A percentile compares a stretch with the other conserved stretches of the same genome.
Evolutionary conservation across 2,888 invertebrate species (phyloP).

Genomic region (Eupeodes luniger): DNA sequence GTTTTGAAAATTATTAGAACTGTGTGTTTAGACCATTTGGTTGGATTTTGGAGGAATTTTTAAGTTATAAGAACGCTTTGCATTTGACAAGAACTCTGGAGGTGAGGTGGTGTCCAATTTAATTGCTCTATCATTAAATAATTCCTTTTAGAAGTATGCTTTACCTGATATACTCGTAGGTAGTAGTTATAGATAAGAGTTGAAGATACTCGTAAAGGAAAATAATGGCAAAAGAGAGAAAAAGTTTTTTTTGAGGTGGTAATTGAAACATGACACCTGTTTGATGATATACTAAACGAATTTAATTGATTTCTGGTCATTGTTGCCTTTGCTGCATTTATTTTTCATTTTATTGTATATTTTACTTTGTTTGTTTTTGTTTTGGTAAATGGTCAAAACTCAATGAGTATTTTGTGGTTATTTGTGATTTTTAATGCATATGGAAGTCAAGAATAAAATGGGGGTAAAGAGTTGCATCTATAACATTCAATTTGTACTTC

Average conservation of each 20-base stretch:
- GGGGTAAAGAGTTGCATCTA: no score
- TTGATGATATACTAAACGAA: slow-evolving; percentile 18
- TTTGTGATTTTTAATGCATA: no score
- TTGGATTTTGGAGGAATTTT: slow-evolving; percentile 43
- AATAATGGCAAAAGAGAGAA: neutral
- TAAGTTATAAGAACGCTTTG: slow-evolving; percentile 33
- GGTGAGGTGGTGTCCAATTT: slow-evolving; percentile 64
- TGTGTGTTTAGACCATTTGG: slow-evolving; percentile 63
- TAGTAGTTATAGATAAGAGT: neutral
- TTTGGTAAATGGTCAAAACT: no score
- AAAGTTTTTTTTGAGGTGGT: slow-evolving; percentile 16
- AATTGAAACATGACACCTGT: slow-evolving; percentile 36
- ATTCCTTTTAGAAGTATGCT: slow-evolving; percentile 53
- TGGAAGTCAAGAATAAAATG: no score
- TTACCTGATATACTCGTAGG: neutral
- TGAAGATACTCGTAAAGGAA: no score
- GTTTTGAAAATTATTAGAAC: slow-evolving; percentile 50
- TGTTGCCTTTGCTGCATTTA: neutral
- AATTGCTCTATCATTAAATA: slow-evolving; percentile 66
- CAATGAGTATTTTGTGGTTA: neutral
- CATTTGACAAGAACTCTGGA: slow-evolving; percentile 55
- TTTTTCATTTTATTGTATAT: neutral
- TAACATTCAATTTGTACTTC: no score
- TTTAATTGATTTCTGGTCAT: slow-evolving; percentile 23
- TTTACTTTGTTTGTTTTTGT: neutral